phyloP scores from a whole-genome alignment of 2,113 vertebrate genomes.

The Pongo pygmaeus region DNA sequence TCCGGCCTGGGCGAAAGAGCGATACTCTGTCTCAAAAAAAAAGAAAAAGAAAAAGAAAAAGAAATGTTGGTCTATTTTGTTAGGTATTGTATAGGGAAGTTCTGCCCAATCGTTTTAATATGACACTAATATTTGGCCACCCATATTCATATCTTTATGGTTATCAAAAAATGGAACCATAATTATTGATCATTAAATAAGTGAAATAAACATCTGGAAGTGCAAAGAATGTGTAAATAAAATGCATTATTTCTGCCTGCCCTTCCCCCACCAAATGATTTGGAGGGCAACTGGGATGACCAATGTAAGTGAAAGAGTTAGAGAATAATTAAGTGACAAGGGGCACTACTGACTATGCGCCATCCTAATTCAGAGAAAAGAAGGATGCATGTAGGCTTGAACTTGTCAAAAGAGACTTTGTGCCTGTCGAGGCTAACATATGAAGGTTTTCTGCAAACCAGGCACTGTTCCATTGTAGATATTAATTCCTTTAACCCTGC shows the following conservation, averaged over 20 bases:
- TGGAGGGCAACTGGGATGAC: neutral
- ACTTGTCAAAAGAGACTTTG: neutral
- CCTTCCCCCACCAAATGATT: too few species aligned
- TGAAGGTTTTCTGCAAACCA: neutral
- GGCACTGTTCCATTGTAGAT: too few species aligned
- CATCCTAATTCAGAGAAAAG: neutral
- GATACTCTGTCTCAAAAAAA: too few species aligned
- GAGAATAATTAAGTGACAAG: neutral
- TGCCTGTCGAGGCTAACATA: neutral
- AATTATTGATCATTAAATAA: neutral
- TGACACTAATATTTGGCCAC: neutral
- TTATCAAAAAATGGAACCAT: neutral
- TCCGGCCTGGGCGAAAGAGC: too few species aligned
- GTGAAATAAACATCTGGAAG: neutral
- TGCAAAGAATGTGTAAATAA: neutral
- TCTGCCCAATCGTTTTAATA: neutral
- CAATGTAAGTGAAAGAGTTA: neutral
- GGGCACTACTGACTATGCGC: neutral
- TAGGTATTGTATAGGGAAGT: neutral
- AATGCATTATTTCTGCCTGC: neutral
- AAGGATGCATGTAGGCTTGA: too few species aligned
- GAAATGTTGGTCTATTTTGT: neutral
- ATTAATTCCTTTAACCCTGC: neutral
- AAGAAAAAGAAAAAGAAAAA: too few species aligned
- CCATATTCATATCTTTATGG: neutral